Evolutionary conservation across 2,888 invertebrate species (phyloP).

Genomic region (Phalera bucephala): DNA sequence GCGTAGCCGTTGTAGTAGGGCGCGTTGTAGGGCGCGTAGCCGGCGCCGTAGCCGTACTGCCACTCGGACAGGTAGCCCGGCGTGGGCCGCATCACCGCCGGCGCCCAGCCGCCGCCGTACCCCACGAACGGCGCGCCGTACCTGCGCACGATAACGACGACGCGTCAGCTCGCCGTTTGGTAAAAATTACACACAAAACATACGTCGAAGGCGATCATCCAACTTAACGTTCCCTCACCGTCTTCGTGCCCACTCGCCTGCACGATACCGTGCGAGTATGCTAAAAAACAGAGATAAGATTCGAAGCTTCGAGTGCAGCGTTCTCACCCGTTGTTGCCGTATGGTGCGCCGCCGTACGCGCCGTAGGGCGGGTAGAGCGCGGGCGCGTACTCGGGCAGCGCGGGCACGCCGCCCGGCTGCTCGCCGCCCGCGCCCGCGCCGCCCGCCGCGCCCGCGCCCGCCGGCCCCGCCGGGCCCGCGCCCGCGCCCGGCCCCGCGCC

Average conservation of each 20-base stretch:
- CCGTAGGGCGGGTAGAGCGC: constrained; percentile 66
- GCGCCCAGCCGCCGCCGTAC: constrained; percentile 72
- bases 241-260: too few species aligned
- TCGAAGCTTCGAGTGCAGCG: too few species aligned
- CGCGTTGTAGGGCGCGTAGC: constrained; percentile 70
- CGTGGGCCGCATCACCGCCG: constrained; percentile 75
- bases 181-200: too few species aligned
- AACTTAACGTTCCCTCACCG: too few species aligned
- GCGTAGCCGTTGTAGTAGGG: constrained; percentile 77
- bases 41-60: constrained; percentile 70
- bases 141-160: constrained; percentile 40
- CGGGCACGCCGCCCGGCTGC: constrained; percentile 36
- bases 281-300: too few species aligned
- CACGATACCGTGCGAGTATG: too few species aligned
- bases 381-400: constrained; percentile 53
- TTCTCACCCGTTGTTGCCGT: constrained; percentile 63
- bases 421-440: constrained; percentile 25
- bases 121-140: constrained; percentile 77
- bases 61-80: constrained; percentile 77
- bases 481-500: constrained; percentile 30
- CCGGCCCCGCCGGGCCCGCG: constrained; percentile 79
- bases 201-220: too few species aligned
- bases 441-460: constrained; percentile 19
- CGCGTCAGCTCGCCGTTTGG: too few species aligned
- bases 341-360: constrained; percentile 58